These are phyloP conservation scores for Thelaira solivaga DNA, from an alignment of 2,888 invertebrate genomes.

Conservation along the genomic window DNA sequence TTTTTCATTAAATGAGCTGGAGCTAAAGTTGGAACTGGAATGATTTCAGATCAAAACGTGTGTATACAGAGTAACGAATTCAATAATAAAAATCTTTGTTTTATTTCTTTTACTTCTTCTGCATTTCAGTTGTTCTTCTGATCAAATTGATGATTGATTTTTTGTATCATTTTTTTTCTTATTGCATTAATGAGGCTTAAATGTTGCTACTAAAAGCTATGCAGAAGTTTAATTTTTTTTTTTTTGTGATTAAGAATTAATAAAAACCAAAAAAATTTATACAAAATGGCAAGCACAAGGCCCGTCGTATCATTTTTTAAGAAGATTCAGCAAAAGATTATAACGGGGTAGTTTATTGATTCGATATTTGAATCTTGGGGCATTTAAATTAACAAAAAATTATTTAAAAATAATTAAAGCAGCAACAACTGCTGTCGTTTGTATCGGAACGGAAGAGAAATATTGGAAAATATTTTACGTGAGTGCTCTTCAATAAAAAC, in stretches of 20 bases:
- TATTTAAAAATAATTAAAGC: no score
- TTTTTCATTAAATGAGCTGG: background rate
- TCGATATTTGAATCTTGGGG: no score
- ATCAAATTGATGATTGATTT: slow-evolving; percentile 41
- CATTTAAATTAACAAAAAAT: no score
- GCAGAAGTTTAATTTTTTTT: slow-evolving; percentile 54
- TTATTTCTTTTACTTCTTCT: background rate
- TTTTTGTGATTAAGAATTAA: slow-evolving; percentile 31
- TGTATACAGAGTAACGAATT: slow-evolving; percentile 48
- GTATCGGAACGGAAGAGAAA: no score
- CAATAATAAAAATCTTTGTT: slow-evolving; percentile 35
- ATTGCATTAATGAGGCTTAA: slow-evolving; percentile 65
- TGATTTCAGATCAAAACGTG: slow-evolving; percentile 37
- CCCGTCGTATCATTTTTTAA: background rate
- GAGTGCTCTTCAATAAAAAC: no score
- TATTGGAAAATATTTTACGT: no score
- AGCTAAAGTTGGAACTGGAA: slow-evolving; percentile 49
- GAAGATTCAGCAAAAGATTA: no score
- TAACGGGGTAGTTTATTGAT: no score
- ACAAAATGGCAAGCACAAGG: slow-evolving; percentile 8
- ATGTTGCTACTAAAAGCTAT: slow-evolving; percentile 63
- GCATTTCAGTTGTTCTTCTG: slow-evolving; percentile 25
- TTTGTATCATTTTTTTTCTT: slow-evolving; percentile 52
- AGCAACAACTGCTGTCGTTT: no score
- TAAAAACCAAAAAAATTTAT: slow-evolving; percentile 41